phyloP scores from a whole-genome alignment of 2,888 invertebrate species.

The Dryomyza anilis region DNA sequence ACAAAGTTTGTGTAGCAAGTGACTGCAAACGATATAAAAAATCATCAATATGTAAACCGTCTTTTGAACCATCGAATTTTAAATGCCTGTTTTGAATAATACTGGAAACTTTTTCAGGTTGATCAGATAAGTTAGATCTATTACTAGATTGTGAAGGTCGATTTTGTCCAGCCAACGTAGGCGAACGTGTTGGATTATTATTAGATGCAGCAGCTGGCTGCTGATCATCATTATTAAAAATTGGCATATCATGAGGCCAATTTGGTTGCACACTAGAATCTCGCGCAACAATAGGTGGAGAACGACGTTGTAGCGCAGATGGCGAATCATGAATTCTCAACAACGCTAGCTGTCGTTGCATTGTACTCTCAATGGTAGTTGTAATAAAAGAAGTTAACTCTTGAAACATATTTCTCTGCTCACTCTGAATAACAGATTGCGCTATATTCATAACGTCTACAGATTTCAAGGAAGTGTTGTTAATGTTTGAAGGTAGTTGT shows the following conservation, averaged over 20 bases:
- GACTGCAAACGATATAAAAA: constrained; percentile 10
- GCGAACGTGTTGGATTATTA: no score
- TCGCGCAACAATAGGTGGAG: not conserved
- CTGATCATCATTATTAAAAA: not conserved
- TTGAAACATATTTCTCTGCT: not conserved
- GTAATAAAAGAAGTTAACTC: not conserved
- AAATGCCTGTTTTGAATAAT: constrained; percentile 15
- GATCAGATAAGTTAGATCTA: not conserved
- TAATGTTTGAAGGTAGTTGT: no score
- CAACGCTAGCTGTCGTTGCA: not conserved
- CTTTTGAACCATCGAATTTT: constrained; percentile 14
- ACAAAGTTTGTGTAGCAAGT: constrained; percentile 2
- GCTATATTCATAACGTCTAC: not conserved
- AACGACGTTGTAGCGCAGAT: no score
- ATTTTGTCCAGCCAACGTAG: no score
- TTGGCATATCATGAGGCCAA: not conserved
- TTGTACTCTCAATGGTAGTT: not conserved
- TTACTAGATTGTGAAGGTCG: not conserved
- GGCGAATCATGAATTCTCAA: not conserved
- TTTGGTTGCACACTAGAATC: not conserved
- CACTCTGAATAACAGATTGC: not conserved
- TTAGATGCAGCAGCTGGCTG: not conserved
- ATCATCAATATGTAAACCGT: constrained; percentile 12
- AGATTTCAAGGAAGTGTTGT: not conserved
- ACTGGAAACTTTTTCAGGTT: constrained; percentile 5